A percentile compares a stretch with the other conserved stretches of the same genome.
Evolutionary conservation across 2,113 vertebrate species (phyloP).

Genomic region (Columbina picui): DNA sequence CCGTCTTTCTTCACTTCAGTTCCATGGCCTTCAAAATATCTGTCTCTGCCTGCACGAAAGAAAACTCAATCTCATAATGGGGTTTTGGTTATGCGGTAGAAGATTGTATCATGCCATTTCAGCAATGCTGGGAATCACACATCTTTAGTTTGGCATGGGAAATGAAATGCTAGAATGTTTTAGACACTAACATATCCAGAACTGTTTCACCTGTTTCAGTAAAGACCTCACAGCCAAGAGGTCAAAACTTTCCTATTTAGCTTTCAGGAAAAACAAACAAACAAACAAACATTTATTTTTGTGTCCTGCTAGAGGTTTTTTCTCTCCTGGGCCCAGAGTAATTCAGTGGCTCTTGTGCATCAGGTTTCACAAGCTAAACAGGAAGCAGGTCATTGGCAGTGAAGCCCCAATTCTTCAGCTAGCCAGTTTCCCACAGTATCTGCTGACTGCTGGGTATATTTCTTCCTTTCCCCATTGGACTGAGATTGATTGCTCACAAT

Average conservation of each 20-base stretch:
- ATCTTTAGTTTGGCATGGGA: constrained; percentile 1
- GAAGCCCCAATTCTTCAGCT: constrained; percentile 35
- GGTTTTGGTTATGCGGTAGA: neutral
- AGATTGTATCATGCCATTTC: neutral
- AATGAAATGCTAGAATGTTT: neutral
- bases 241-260: neutral
- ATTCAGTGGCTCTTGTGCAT: constrained; percentile 3
- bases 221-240: neutral
- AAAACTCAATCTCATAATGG: neutral
- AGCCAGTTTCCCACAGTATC: constrained; percentile 33
- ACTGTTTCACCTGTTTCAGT: neutral
- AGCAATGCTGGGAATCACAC: neutral
- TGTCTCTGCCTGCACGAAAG: neutral
- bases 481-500: constrained; percentile 25
- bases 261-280: neutral
- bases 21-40: neutral
- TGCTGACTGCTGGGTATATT: constrained; percentile 14
- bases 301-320: neutral
- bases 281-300: neutral
- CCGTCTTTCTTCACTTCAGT: neutral
- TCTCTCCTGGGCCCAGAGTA: neutral
- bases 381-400: constrained; percentile 43
- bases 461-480: constrained; percentile 22
- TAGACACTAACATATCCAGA: neutral
- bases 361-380: constrained; percentile 57